These are phyloP conservation scores for Aspidoscelis tigris DNA, from an alignment of 2,113 vertebrate genomes.

Conservation along the genomic window DNA sequence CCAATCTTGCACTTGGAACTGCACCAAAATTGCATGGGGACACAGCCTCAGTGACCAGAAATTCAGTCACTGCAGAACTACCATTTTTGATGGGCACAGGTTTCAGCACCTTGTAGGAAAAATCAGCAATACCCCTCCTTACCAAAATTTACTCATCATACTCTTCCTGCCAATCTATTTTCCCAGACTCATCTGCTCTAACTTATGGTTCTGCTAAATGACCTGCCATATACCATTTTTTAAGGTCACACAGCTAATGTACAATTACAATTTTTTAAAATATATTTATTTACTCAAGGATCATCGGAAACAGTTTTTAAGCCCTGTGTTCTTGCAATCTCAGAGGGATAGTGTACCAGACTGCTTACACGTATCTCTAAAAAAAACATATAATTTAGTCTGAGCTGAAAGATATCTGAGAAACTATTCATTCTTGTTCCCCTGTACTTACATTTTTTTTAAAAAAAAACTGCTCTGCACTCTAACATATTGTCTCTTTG, in stretches of 20 bases:
- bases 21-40: too few relatives aligned
- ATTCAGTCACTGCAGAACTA: not conserved
- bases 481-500: conserved; percentile 17
- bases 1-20: too few relatives aligned
- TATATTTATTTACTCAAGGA: conserved; percentile 18
- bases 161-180: not conserved
- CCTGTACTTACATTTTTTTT: conserved; percentile 30
- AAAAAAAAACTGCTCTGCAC: not conserved
- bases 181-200: not conserved
- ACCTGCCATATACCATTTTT: not conserved
- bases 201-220: conserved; percentile 3
- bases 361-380: not conserved
- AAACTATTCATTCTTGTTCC: conserved; percentile 15
- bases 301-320: not conserved
- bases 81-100: not conserved
- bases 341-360: conserved; percentile 10
- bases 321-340: not conserved
- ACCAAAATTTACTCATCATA: not conserved
- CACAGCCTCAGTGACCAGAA: not conserved
- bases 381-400: conserved; percentile 41
- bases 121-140: not conserved
- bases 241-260: conserved; percentile 29
- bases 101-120: not conserved
- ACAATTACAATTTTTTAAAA: conserved; percentile 28
- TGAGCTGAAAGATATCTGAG: conserved; percentile 7